A percentile compares a stretch with the other conserved stretches of the same genome.
Evolutionary conservation across 1,140 invertebrate species (phyloP).

Genomic region (Episyrphus balteatus): DNA sequence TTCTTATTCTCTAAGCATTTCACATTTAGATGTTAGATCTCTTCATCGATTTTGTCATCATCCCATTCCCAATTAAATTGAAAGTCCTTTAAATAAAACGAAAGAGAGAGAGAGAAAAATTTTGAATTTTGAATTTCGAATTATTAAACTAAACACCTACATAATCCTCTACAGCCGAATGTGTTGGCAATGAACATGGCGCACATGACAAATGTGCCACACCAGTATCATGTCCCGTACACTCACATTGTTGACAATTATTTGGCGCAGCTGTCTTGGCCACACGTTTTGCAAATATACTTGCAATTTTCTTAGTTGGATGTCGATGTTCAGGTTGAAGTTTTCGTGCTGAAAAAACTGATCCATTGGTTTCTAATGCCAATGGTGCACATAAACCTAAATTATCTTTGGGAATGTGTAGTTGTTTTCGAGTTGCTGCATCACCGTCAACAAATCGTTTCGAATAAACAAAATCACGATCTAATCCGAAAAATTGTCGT

Average conservation of each 20-base stretch:
- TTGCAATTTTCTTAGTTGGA: constrained; percentile 53
- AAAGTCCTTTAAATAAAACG: constrained; percentile 13
- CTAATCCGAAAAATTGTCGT: constrained; percentile 68
- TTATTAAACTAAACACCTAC: constrained; percentile 27
- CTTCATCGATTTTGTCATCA: constrained; percentile 11
- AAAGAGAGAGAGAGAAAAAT: not conserved
- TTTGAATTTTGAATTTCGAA: not conserved
- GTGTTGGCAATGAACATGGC: constrained; percentile 5
- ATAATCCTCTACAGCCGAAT: constrained; percentile 15
- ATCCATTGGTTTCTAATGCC: constrained; percentile 72
- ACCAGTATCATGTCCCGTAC: constrained; percentile 52
- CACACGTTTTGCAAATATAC: constrained; percentile 56
- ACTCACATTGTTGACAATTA: constrained; percentile 61
- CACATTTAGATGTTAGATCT: not conserved
- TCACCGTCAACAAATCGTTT: constrained; percentile 65
- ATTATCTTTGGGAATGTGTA: constrained; percentile 59
- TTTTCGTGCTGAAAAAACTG: constrained; percentile 52
- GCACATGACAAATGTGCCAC: constrained; percentile 44
- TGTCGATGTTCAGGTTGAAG: constrained; percentile 43
- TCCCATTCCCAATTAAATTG: constrained; percentile 30
- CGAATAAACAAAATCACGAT: constrained; percentile 60
- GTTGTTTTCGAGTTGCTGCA: constrained; percentile 52
- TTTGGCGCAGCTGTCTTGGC: constrained; percentile 49
- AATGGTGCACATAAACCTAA: constrained; percentile 69
- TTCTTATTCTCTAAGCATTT: too few relatives aligned